Evolutionary conservation across 2,797 vertebrate genomes (phyloP), one percentile per base, ranked within the genome.

Genomic region (Coregonus ussuriensis): DNA sequence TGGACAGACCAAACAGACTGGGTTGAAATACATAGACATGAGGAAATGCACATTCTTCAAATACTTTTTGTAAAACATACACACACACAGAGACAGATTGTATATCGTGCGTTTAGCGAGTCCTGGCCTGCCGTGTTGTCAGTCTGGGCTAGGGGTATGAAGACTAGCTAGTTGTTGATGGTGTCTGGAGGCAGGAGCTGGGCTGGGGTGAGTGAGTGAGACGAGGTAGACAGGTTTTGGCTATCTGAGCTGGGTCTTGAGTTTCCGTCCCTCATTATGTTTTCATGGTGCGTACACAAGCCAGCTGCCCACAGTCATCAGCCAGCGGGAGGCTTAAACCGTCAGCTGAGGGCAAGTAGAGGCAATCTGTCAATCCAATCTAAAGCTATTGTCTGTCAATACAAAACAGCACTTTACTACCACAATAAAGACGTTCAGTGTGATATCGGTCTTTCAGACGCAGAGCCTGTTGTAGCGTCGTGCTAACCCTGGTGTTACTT

Each of bases 261-360:
- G 35, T 77, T 59, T 86, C 86, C 75, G 59, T 15, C 14, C 4
- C 31, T 85, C 4, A 80, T 89, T 54, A 80, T 80, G 76, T 84
- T 87, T 86, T 83, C 68, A 78, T 84, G 65, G 74, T 47, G 51
- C 53, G 74, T 76, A n/a, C 76, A 4, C 56, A 18, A 6, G 47
- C 71, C 76, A 41, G 68, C 62, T 51, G 72, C 65, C 51, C 33
- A 47, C 62, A 68, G 35, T 3, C 41, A 15, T 72, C 72, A 13
- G 37, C 33, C 21, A 14, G 35, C 6, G 0, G 59, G 18, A 51
- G 33, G 41, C 51, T 47, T 29, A 68, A 63, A 51, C 66, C 14
- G 11, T 54, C 65, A 11, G 41, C 33, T 37, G 62, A 81, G 77
- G 81, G 68, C 76, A 77, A 74, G 67, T 9, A 16, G 51, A 81